phyloP scores from a whole-genome alignment of 1,140 invertebrate genomes.

The Bombus turneri region DNA sequence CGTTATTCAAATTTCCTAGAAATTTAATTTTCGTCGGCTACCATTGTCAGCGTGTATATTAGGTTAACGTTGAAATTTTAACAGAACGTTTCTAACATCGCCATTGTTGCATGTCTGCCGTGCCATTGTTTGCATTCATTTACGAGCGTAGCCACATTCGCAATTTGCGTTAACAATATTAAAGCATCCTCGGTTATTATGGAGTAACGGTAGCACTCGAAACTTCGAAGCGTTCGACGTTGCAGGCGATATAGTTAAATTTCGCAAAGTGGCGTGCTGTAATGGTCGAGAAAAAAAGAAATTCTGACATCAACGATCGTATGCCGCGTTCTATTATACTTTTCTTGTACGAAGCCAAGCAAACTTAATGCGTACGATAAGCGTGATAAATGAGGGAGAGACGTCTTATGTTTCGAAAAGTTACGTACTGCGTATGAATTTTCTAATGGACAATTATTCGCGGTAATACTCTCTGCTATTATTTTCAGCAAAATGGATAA shows the following conservation, averaged over 20 bases:
- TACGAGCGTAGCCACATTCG: conserved; percentile 27
- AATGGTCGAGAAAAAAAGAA: neutral
- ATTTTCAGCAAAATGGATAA: too few species aligned
- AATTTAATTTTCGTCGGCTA: conserved; percentile 53
- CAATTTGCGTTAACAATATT: conserved; percentile 55
- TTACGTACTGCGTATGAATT: too few species aligned
- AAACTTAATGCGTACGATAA: too few species aligned
- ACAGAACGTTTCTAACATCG: conserved; percentile 7
- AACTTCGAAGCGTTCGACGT: conserved; percentile 15
- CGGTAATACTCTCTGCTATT: accelerated
- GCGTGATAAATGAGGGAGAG: too few species aligned
- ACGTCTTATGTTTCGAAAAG: too few species aligned
- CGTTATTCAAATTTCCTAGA: conserved; percentile 52
- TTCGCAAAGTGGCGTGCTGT: conserved; percentile 21
- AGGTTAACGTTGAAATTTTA: conserved; percentile 57
- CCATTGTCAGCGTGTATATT: conserved; percentile 46
- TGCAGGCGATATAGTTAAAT: conserved; percentile 43
- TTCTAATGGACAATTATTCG: too few species aligned
- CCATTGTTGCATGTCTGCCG: conserved; percentile 28
- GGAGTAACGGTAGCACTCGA: conserved; percentile 15
- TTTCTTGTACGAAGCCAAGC: too few species aligned
- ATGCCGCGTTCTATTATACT: too few species aligned
- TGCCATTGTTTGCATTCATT: conserved; percentile 63
- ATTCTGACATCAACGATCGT: too few species aligned
- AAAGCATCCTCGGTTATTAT: conserved; percentile 45